These are phyloP conservation scores for Beris chalybata DNA, from an alignment of 2,888 invertebrate genomes.

Conservation along the genomic window DNA sequence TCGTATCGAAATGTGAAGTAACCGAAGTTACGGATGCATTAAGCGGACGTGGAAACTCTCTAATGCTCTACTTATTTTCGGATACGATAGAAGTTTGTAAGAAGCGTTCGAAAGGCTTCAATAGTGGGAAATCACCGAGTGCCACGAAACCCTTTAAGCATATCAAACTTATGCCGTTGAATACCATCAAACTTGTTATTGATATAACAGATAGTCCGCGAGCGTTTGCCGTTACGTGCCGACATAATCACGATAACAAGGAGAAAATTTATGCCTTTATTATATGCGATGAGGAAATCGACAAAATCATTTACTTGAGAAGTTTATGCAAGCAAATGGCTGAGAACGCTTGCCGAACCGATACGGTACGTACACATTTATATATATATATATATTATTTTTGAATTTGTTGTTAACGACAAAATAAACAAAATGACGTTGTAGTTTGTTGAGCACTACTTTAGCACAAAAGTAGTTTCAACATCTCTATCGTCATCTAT, in stretches of 20 bases:
- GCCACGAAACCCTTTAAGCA: constrained; percentile 88
- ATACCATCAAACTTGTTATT: constrained; percentile 86
- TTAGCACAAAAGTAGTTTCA: too few species aligned
- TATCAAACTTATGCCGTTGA: constrained; percentile 83
- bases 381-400: constrained; percentile 11
- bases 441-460: too few species aligned
- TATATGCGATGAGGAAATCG: constrained; percentile 79
- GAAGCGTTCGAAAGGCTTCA: constrained; percentile 76
- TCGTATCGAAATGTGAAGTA: constrained; percentile 85
- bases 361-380: constrained; percentile 69
- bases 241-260: constrained; percentile 81
- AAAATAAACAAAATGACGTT: too few species aligned
- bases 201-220: constrained; percentile 88
- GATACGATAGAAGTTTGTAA: constrained; percentile 93
- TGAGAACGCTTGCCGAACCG: constrained; percentile 88
- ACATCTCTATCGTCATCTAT: too few species aligned
- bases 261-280: constrained; percentile 88
- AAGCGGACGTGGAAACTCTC: constrained; percentile 81
- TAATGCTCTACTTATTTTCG: constrained; percentile 90
- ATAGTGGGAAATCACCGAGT: constrained; percentile 70
- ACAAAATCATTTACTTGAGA: constrained; percentile 79
- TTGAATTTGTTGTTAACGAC: not conserved
- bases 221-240: constrained; percentile 87
- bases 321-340: constrained; percentile 89
- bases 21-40: constrained; percentile 82